Evolutionary conservation across 1,140 invertebrate genomes (phyloP), one percentile per base, ranked within the genome.

Genomic region (Phortica variegata): DNA sequence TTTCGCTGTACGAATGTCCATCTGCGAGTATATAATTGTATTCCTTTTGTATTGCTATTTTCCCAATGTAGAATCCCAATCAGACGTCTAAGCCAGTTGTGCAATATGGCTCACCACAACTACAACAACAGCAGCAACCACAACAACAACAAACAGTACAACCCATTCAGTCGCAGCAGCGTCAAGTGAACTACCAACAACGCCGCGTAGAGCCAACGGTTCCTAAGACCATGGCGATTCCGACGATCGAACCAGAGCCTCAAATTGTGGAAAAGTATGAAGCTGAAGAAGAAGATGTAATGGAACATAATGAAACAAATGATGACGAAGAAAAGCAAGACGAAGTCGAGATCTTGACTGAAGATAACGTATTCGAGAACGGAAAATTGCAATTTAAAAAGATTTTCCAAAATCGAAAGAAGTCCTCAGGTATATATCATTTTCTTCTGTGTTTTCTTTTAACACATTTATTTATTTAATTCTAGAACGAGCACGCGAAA

Each of bases 401-500:
- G 40, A 74, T 74, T 21, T 74, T 74, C 9, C 58, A 60, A 39
- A 73, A 62, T 39, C 63, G 71, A 38, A 74, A 74, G 58, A 74
- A 74, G 65, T 68, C 71, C 16, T 74, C 71, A 13, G 70, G 71
- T 74, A 55, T 36, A 36, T 10, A 4, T 32, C 1, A 21, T 23
- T 15, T 12, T 5, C n/a, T 10, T 41, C 39, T 2, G 15, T 23
- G 4, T 18, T 21, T n/a, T 33, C 16, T n/a, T 10, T 32, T 33
- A 41, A 34, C 15, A 9, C 3, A 32, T 37, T 34, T 44, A 10
- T 12, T 39, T 41, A 20, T 1, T 6, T 21, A 26, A 34, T 31
- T 38, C 1, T 15, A 74, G 71, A 74, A 34, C 57, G 68, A 19
- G 59, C 72, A 8, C 76, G 73, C 21, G 81, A 82, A 55, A 84